Conservation (phyloP, 2,888 invertebrate species). For the Eilema depressum region DNA sequence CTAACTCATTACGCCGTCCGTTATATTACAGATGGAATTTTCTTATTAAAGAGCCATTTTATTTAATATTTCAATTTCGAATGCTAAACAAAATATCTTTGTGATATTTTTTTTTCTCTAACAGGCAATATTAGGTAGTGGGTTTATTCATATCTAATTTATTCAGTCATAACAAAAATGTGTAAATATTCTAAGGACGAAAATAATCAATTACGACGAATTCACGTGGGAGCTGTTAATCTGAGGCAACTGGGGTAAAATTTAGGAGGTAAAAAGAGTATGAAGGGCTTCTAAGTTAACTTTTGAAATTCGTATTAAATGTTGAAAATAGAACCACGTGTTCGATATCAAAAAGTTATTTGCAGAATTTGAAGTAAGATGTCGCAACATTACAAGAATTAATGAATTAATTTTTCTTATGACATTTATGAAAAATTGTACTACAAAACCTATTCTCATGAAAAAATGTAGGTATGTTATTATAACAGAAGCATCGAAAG, state of each 20-base stretch:
- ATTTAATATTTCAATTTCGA: constrained; percentile 51
- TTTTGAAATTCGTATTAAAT: background rate
- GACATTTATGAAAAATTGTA: too few relatives aligned
- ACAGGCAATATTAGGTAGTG: background rate
- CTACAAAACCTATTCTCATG: too few relatives aligned
- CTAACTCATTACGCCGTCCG: constrained; percentile 58
- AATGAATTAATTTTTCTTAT: too few relatives aligned
- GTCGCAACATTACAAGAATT: background rate
- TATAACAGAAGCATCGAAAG: too few relatives aligned
- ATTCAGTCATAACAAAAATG: background rate
- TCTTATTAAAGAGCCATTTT: constrained; percentile 48
- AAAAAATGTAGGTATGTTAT: too few relatives aligned
- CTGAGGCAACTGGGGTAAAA: constrained; percentile 32
- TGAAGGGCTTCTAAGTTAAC: background rate
- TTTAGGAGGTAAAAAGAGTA: constrained; percentile 32
- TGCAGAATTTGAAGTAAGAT: background rate
- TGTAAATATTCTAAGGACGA: background rate
- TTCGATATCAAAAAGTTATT: background rate
- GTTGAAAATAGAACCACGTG: background rate
- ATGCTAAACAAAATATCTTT: constrained; percentile 41
- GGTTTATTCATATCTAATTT: background rate
- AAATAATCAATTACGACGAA: background rate
- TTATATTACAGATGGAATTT: constrained; percentile 49
- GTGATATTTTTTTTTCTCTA: constrained; percentile 22
- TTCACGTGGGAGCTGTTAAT: constrained; percentile 31